A percentile compares a stretch with the other conserved stretches of the same genome.
These are phyloP conservation scores for Drosophila baimaii DNA, from an alignment of 1,140 invertebrate species.

Conservation along the genomic window DNA sequence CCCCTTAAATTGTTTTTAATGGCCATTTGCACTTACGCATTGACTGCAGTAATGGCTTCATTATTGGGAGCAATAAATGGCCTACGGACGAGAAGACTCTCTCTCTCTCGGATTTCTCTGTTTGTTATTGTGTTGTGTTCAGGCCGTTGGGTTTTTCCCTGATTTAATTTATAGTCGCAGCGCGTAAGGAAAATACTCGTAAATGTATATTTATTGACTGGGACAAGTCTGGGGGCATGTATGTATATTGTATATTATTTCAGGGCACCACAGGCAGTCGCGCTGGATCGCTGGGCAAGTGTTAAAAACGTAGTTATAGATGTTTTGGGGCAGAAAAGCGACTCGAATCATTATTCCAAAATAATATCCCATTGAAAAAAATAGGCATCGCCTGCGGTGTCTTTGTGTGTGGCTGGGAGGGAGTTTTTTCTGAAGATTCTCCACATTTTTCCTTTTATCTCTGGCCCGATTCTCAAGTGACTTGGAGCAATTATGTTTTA, in stretches of 20 bases:
- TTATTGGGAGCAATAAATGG: constrained; percentile 69
- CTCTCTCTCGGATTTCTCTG: constrained; percentile 33
- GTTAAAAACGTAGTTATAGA: constrained; percentile 76
- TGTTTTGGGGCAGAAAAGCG: constrained; percentile 44
- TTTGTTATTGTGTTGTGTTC: constrained; percentile 51
- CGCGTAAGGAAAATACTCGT: constrained; percentile 56
- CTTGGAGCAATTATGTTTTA: constrained; percentile 71
- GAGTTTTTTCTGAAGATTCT: constrained; percentile 20
- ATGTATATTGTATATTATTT: not conserved
- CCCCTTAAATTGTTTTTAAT: constrained; percentile 82
- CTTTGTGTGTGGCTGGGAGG: constrained; percentile 50
- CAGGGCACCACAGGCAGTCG: constrained; percentile 32
- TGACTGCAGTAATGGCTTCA: constrained; percentile 72
- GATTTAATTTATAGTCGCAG: constrained; percentile 71
- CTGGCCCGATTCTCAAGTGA: constrained; percentile 57
- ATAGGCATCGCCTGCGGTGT: constrained; percentile 61
- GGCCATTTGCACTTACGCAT: constrained; percentile 78
- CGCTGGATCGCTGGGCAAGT: constrained; percentile 45
- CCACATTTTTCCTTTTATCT: constrained; percentile 32
- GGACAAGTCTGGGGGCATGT: constrained; percentile 12
- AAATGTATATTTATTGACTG: constrained; percentile 74
- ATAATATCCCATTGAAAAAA: constrained; percentile 51
- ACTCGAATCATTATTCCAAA: constrained; percentile 41
- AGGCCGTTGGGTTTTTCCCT: constrained; percentile 36
- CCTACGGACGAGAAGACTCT: constrained; percentile 38